Percentiles rank a stretch among this genome's conserved stretches.
These are phyloP conservation scores for Drosophila setifemur DNA, from an alignment of 1,140 invertebrate species.

Conservation along the genomic window DNA sequence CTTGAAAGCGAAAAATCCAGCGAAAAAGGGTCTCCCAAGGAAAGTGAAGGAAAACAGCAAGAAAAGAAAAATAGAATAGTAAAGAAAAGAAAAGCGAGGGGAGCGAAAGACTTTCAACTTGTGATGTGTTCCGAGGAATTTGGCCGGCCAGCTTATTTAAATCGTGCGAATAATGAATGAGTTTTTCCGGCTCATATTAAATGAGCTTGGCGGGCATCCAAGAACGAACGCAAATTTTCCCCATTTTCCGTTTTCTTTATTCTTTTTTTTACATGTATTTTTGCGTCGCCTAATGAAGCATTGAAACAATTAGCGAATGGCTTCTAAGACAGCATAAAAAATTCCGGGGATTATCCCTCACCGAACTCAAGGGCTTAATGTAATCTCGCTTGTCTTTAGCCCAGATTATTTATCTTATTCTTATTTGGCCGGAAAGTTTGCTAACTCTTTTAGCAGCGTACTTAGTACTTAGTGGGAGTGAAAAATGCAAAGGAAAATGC, in stretches of 20 bases:
- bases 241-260: not conserved
- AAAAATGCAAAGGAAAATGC: not conserved
- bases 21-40: slow-evolving; percentile 14
- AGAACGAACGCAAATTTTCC: not conserved
- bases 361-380: slow-evolving; percentile 12
- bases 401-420: slow-evolving; percentile 25
- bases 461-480: not conserved
- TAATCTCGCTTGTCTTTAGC: slow-evolving; percentile 31
- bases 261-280: not conserved
- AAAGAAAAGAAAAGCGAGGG: not conserved
- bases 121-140: slow-evolving; percentile 13
- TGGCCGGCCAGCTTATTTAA: slow-evolving; percentile 51
- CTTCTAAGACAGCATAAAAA: slow-evolving; percentile 18
- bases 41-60: not conserved
- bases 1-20: slow-evolving; percentile 63
- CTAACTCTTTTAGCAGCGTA: not conserved
- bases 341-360: slow-evolving; percentile 12
- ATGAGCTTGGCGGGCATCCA: slow-evolving; percentile 52
- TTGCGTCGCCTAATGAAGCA: slow-evolving; percentile 27
- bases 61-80: not conserved
- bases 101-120: slow-evolving; percentile 18
- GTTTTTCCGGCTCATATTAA: slow-evolving; percentile 52
- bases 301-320: slow-evolving; percentile 44
- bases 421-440: not conserved
- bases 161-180: slow-evolving; percentile 63